Evolutionary conservation across 1,140 invertebrate species (phyloP).

Genomic region (Panonychus citri): DNA sequence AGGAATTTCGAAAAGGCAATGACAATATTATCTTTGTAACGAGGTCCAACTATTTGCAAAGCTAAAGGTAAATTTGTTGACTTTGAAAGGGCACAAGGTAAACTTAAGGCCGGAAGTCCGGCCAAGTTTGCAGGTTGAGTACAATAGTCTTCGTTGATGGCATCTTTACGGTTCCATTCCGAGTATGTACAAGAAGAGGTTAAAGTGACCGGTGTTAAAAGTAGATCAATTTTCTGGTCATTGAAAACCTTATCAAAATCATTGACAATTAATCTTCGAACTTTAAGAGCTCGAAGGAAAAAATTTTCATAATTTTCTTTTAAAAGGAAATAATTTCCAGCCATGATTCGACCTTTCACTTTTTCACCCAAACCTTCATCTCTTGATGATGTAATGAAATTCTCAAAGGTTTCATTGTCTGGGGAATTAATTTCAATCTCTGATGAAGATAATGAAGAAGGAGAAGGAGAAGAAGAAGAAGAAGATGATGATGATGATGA

Average conservation of each 20-base stretch:
- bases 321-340: constrained; percentile 88
- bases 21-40: constrained; percentile 47
- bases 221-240: constrained; percentile 40
- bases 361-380: constrained; percentile 62
- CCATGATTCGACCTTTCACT: constrained; percentile 73
- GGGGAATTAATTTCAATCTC: background rate
- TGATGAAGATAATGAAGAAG: too few species aligned
- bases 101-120: constrained; percentile 64
- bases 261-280: constrained; percentile 58
- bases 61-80: constrained; percentile 51
- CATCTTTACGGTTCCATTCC: constrained; percentile 68
- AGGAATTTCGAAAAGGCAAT: constrained; percentile 60
- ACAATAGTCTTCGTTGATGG: constrained; percentile 76
- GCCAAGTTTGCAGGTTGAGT: constrained; percentile 90
- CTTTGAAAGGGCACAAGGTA: constrained; percentile 53
- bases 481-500: too few species aligned
- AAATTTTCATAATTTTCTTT: constrained; percentile 74
- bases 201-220: constrained; percentile 77
- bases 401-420: constrained; percentile 28
- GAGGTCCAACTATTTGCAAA: constrained; percentile 70
- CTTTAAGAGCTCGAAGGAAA: constrained; percentile 66
- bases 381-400: constrained; percentile 52
- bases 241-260: constrained; percentile 55
- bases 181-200: constrained; percentile 50
- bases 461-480: too few species aligned